Base-by-base conservation (phyloP, 2,888 invertebrate genomes). In the Melanostoma mellinum region DNA sequence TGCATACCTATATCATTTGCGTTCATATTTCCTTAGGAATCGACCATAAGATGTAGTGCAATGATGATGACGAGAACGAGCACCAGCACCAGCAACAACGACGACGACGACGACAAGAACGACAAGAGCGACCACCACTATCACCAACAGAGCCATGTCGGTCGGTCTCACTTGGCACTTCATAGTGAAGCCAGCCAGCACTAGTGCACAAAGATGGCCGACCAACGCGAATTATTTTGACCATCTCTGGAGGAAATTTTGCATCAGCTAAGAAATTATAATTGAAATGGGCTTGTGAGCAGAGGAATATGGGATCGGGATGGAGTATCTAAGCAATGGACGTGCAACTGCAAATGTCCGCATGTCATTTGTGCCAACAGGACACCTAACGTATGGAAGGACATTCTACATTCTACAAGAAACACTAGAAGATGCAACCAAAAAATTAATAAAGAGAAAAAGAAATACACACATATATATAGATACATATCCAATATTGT, bases 191-290 rank as follows among this genome's bases (percentile, higher is more conserved):
- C 53, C 42, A 53, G 68, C 52, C 46, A 55, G 58, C 63, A 58
- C 9, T 61, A 8, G 9, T 35, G 35, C 36, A 73, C 78, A 79
- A 84, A 84, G 74, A 84, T 84, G 84, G 84, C 84, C 79, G 84
- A 84, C 84, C 79, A 61, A 72, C 85, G 85, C 80, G 85, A 85
- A 72, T 85, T 80, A 85, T 80, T 85, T 85, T 80, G 80, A 76
- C 80, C 75, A 79, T 80, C 80, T 80, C 79, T 85, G 53, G 75
- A 85, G 85, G 68, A 85, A 85, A 85, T 76, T 80, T 85, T 80
- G 85, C 85, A 85, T 85, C 85, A 76, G 75, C 80, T 80, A 80
- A 85, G 85, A 85, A 85, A 85, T 85, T 85, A 85, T 80, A 85
- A 85, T 85, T 85, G 85, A 85, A 85, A 85, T 76, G 85, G 80